These are phyloP conservation scores for Chrysemys picta DNA, from an alignment of 2,113 vertebrate genomes.

Conservation along the genomic window DNA sequence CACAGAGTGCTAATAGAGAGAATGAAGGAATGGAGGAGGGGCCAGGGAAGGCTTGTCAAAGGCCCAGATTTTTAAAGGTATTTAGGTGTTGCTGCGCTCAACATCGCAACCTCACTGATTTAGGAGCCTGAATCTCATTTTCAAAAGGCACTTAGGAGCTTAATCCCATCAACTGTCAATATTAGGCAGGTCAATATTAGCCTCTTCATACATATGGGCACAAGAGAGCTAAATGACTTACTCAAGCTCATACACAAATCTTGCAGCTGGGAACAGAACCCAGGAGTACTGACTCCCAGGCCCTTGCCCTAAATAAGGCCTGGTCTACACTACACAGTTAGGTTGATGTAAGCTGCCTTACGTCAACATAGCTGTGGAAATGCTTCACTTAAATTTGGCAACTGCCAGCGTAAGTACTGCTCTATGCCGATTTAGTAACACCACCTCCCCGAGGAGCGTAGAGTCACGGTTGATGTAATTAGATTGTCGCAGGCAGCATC, in stretches of 20 bases:
- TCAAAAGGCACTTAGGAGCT: background rate
- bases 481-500: background rate
- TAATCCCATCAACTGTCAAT: background rate
- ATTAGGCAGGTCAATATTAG: background rate
- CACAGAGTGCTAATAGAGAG: background rate
- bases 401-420: background rate
- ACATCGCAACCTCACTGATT: background rate
- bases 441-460: background rate
- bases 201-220: background rate
- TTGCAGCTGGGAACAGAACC: background rate
- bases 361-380: too few relatives aligned
- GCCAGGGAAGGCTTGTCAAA: background rate
- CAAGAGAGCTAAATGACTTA: background rate
- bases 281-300: background rate
- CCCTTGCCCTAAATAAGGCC: background rate
- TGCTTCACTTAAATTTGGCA: background rate
- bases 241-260: background rate
- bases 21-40: background rate
- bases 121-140: background rate
- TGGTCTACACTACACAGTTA: background rate
- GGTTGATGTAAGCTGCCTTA: background rate
- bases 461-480: background rate
- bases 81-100: too few relatives aligned
- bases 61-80: too few relatives aligned
- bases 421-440: background rate